Base-by-base conservation (phyloP, 1,140 invertebrate genomes). In the Platorchestia sp. region DNA sequence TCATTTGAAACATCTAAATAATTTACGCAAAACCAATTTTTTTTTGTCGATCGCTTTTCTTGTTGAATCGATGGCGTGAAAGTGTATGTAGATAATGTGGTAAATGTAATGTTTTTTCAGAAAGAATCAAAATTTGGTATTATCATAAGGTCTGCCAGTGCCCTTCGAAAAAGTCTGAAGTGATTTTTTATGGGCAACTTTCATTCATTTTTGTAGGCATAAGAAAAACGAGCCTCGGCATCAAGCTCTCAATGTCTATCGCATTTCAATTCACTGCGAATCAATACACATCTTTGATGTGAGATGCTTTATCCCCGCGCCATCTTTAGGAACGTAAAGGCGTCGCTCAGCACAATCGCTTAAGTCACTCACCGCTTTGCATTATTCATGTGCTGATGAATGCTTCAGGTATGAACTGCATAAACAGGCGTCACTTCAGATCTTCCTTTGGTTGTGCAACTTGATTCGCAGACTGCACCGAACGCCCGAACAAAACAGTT, bases 211-310 rank as follows among this genome's bases (percentile, higher is more conserved):
- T 19, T 3, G 59, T 75, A 75, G 59, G 87, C 27, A 19, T 42
- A 7, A 42, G n/a, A 89, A 42, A 89, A 42, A 1, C 41, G 36
- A 44, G 41, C 41, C 87, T 42, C 87, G 7, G 87, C 41, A 14
- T 42, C 87, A 10, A 41, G 87, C n/a, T 42, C 41, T 42, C 87
- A 36, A 42, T 89, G 41, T 89, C 14, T 41, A 47, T 42, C 91
- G 41, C 91, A 45, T 93, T 93, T 45, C 36, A 44, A 93, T 93
- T 93, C 91, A 93, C 43, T 6, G 91, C 10, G n/a, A 93, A 93
- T 93, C 91, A 93, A 93, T 93, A 47, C 91, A 45, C 91, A 93
- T 93, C 91, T 44, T 89, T 93, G 91, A 93, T 93, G 43, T 93
- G 45, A 44, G 91, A 45, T 44, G 91, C 87, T 45, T 45, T 93